Conservation (phyloP, 2,797 vertebrate species). For the Mormyrus hasselquistii region DNA sequence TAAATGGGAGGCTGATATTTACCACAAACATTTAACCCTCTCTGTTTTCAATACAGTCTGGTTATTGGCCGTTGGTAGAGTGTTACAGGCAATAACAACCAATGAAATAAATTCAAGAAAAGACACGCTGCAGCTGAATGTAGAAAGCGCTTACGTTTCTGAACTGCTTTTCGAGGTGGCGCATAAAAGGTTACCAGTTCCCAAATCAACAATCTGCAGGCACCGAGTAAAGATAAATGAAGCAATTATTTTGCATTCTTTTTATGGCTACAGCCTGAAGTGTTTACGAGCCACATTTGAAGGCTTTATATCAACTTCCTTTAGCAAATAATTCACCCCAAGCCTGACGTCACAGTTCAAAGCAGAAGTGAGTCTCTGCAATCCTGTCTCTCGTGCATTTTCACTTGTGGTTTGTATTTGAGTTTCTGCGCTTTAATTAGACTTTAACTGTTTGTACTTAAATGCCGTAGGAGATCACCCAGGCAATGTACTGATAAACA, state of each 20-base stretch:
- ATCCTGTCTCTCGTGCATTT: not conserved
- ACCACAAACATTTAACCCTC: not conserved
- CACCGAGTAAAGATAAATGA: not conserved
- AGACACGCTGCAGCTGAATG: not conserved
- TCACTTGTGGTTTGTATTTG: not conserved
- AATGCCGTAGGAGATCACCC: not conserved
- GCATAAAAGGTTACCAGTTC: constrained; percentile 2
- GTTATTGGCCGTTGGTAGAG: not conserved
- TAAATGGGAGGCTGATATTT: not conserved
- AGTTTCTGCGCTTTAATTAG: not conserved
- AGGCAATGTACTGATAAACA: not conserved
- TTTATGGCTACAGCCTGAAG: constrained; percentile 3
- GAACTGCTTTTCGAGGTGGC: not conserved
- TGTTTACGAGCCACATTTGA: not conserved
- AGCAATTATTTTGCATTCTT: constrained; percentile 4
- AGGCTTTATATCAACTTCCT: not conserved
- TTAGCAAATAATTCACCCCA: not conserved
- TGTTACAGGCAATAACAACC: not conserved
- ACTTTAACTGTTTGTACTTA: not conserved
- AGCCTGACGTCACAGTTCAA: not conserved
- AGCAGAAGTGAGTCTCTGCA: not conserved
- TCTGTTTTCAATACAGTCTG: not conserved
- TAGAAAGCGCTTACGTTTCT: not conserved
- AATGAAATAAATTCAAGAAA: not conserved
- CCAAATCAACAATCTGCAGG: not conserved